Conservation (phyloP, 1,140 invertebrate species). For the Aricia agestis region DNA sequence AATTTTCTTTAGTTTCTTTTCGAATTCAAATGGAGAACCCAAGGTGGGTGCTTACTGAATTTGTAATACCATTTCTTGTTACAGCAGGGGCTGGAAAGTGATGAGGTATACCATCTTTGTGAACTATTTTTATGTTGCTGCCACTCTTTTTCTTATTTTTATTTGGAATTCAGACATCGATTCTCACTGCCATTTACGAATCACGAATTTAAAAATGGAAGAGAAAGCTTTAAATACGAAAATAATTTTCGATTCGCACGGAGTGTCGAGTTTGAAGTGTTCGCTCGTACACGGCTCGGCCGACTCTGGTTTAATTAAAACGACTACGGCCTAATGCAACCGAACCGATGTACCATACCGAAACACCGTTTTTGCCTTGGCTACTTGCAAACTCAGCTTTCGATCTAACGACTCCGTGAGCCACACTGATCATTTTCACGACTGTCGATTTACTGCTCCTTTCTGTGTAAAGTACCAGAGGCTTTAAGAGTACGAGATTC, state of each 20-base stretch:
- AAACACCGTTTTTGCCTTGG: slow-evolving; percentile 11
- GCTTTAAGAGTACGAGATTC: not conserved
- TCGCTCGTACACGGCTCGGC: slow-evolving; percentile 62
- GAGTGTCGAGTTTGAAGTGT: slow-evolving; percentile 44
- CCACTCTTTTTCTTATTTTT: slow-evolving; percentile 71
- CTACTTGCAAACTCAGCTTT: slow-evolving; percentile 4
- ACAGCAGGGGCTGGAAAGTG: slow-evolving; percentile 91
- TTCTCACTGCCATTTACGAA: slow-evolving; percentile 67
- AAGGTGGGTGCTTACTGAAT: slow-evolving; percentile 74
- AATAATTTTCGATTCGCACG: slow-evolving; percentile 53
- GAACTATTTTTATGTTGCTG: slow-evolving; percentile 75
- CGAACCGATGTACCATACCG: not conserved
- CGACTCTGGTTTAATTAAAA: slow-evolving; percentile 35
- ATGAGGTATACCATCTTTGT: slow-evolving; percentile 84
- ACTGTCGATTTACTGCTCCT: not conserved
- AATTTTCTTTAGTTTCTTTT: slow-evolving; percentile 26
- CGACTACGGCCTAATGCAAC: slow-evolving; percentile 17
- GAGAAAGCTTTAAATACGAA: slow-evolving; percentile 68
- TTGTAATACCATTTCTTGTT: slow-evolving; percentile 78
- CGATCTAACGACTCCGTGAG: not conserved
- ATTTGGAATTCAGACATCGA: slow-evolving; percentile 64
- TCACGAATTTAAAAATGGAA: slow-evolving; percentile 72
- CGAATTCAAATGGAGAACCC: slow-evolving; percentile 41
- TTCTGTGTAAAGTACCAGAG: not conserved
- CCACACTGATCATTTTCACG: slow-evolving; percentile 4